Base-by-base conservation (phyloP, 2,113 vertebrate species). In the Phylloscopus whistleri region DNA sequence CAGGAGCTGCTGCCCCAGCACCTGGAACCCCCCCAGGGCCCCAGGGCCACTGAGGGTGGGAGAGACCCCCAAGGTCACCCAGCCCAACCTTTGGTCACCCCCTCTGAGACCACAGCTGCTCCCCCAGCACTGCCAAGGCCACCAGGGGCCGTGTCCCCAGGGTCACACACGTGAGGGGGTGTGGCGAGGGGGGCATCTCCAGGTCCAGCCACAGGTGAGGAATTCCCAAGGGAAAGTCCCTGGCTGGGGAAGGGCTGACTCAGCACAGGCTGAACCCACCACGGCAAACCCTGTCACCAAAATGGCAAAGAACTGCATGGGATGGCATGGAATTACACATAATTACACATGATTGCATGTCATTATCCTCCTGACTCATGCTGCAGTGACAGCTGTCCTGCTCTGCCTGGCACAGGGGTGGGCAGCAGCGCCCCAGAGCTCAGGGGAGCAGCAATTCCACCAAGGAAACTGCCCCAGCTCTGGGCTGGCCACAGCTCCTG, bases 111-210 rank as follows among this genome's bases (percentile, higher is more conserved):
- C 84, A 15, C 64, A 30, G 49, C n/a, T 5, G 56, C 39, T 46
- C 6, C 41, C 80, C 58, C 58, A 21, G 56, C 41, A 9, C 39
- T 21, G 48, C 37, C 84, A 17, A 6, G 64, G 56, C 23, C 84
- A 16, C n/a, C 46, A 19, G 2, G 2, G 33, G 4, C 55, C 11
- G 0, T 4, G 56, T 48, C 33, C 48, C 33, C 23, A 8, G 0
- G 41, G 46, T 49, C 22, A 33, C 63, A 12, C 43, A 10, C 10
- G 1, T 2, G 1, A 13, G 20, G n/a, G 35, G 1, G 24, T 37
- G 37, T 37, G 37, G 37, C 37, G 27, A 48, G 52, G 21, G 76
- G 8, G 2, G 17, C 1, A 0, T 7, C 51, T 53, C 19, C 44
- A 46, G 43, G 10, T 35, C 16, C 51, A 24, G 48, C 24, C 56